phyloP scores from a whole-genome alignment of 37 sponge, comb jelly and placozoan species.

The Bolinopsis microptera region DNA sequence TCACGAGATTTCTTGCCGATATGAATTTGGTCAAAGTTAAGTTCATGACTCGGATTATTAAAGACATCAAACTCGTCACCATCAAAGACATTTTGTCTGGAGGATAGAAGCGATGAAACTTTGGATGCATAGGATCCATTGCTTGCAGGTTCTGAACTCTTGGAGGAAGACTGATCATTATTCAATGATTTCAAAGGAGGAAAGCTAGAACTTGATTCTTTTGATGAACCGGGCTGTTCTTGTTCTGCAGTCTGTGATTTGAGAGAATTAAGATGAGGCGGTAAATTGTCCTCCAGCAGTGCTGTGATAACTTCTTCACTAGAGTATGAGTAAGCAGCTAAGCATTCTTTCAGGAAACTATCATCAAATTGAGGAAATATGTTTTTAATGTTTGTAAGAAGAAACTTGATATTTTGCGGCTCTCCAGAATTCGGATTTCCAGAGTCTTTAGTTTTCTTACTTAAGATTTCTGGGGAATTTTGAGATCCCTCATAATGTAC shows the following conservation, averaged over 20 bases:
- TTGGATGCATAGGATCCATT: not conserved
- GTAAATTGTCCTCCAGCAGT: slow-evolving; percentile 1
- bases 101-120: not conserved
- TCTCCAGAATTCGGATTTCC: no score
- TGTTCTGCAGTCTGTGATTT: not conserved
- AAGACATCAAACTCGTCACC: slow-evolving; percentile 51
- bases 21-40: slow-evolving; percentile 15
- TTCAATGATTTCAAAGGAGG: no score
- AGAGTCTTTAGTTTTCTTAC: not conserved
- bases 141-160: not conserved
- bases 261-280: not conserved
- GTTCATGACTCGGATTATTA: slow-evolving; percentile 31
- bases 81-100: slow-evolving; percentile 25
- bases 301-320: slow-evolving; percentile 2
- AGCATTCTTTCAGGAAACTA: not conserved
- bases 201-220: not conserved
- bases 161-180: not conserved
- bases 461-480: not conserved
- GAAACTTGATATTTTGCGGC: not conserved
- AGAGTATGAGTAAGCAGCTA: not conserved
- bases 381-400: not conserved
- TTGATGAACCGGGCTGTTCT: not conserved
- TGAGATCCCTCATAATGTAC: not conserved
- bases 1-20: not conserved
- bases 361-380: not conserved